Evolutionary conservation across 2,888 invertebrate species (phyloP), one percentile per base, ranked within the genome.

Genomic region (Hoplodrina blanda): DNA sequence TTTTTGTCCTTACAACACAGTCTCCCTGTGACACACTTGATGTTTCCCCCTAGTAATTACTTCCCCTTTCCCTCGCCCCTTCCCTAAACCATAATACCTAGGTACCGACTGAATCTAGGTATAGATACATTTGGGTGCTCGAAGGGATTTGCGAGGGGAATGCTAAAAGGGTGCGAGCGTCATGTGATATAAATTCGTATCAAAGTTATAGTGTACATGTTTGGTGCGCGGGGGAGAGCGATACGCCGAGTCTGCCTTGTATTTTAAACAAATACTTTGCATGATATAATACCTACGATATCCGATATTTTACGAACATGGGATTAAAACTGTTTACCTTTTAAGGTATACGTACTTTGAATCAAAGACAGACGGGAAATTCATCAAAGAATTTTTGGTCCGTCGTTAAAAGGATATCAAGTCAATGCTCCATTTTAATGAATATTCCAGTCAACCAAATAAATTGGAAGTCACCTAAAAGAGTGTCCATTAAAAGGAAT

Each of bases 11-110:
- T 93, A 91, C 93, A 93, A 92, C 92, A 94, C 92, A 93, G 92
- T 93, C 93, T 91, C 93, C 93, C 93, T 91, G 90, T 95, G 95
- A 95, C 95, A 95, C 93, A 95, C 95, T 95, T 94, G 94, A 94
- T 93, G 92, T 91, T 91, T 93, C 93, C 93, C 92, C 93, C 90
- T 82, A 87, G 90, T 94, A 93, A 95, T 95, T 94, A 94, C 93
- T 92, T 91, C 93, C 92, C 91, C 89, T 87, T 81, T 84, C 87
- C 84, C 88, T 89, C 88, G 84, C 89, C 89, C 90, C 86, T 86
- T 84, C 87, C 85, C 88, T 83, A 87, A 88, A 84, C 89, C 87
- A 82, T 89, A 89, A 85, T 91, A 89, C 92, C 94, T 94, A 94
- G 94, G 89, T 88, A 86, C 85, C 82, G 75, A 81, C 84, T 80